phyloP scores from a whole-genome alignment of 2,113 vertebrate species.

The Pardalotus punctatus region DNA sequence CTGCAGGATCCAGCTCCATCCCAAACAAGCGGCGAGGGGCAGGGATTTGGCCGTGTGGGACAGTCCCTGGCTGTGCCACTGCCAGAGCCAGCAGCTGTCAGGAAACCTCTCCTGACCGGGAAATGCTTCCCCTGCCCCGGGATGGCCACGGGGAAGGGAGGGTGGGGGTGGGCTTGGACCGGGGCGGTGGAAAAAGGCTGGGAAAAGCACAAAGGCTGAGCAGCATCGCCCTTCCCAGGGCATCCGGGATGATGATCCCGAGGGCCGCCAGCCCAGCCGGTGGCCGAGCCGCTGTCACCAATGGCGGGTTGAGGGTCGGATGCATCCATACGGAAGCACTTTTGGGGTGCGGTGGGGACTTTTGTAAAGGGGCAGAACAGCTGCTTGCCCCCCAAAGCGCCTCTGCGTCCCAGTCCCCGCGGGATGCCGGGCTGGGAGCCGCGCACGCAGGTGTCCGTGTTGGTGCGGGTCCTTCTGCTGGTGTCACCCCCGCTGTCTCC shows the following conservation, averaged over 20 bases:
- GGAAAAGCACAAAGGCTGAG: neutral
- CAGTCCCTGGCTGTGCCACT: neutral
- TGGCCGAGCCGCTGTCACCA: neutral
- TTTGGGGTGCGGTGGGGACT: neutral
- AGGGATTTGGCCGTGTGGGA: neutral
- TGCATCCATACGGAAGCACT: accelerated
- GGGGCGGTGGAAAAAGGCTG: neutral
- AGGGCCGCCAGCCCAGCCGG: neutral
- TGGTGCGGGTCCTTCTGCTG: accelerated
- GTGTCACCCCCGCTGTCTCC: neutral
- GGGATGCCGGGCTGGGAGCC: accelerated
- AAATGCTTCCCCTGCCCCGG: neutral
- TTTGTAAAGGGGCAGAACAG: accelerated
- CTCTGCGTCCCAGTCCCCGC: accelerated
- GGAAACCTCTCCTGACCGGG: conserved; percentile 9
- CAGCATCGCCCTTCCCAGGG: neutral
- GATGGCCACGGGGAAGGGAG: neutral
- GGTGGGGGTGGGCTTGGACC: neutral
- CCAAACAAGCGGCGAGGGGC: accelerated
- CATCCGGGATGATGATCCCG: accelerated
- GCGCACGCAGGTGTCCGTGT: accelerated
- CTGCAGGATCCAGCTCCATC: neutral
- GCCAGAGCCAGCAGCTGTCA: neutral
- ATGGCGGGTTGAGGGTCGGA: accelerated
- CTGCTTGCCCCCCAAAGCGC: neutral